Conservation (phyloP, 2,888 invertebrate species). For the Craniophora ligustri region DNA sequence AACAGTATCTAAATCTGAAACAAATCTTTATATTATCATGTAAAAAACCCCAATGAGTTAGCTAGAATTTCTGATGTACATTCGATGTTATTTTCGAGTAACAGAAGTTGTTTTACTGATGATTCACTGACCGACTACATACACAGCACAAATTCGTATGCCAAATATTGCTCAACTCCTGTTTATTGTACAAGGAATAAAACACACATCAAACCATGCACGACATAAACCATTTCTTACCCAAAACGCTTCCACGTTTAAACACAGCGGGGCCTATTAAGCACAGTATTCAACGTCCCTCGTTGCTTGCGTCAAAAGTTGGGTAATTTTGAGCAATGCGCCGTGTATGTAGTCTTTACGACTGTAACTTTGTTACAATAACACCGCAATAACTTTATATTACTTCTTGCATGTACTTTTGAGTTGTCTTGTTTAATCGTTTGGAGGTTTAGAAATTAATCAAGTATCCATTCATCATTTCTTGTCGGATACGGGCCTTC, state of each 20-base stretch:
- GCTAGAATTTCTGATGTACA: too few species aligned
- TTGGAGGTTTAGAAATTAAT: background rate
- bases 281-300: slow-evolving; percentile 3
- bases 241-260: slow-evolving; percentile 1
- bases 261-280: slow-evolving; percentile 12
- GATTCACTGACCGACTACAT: too few species aligned
- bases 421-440: slow-evolving; percentile 21
- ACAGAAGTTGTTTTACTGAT: too few species aligned
- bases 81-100: too few species aligned
- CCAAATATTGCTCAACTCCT: too few species aligned
- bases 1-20: too few species aligned
- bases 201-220: background rate
- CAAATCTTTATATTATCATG: too few species aligned
- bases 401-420: slow-evolving; percentile 19
- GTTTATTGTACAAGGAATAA: background rate
- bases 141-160: too few species aligned
- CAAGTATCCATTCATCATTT: too few species aligned
- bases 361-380: slow-evolving; percentile 36
- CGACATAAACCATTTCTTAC: slow-evolving; percentile 7
- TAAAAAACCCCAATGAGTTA: too few species aligned
- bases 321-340: slow-evolving; percentile 45
- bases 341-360: slow-evolving; percentile 38
- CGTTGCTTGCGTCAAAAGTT: slow-evolving; percentile 31
- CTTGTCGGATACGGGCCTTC: too few species aligned
- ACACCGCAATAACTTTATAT: slow-evolving; percentile 36